Percentiles rank a stretch among this genome's conserved stretches.
Conservation (phyloP, 2,888 invertebrate genomes). For the Anagyrus pseudococci region DNA sequence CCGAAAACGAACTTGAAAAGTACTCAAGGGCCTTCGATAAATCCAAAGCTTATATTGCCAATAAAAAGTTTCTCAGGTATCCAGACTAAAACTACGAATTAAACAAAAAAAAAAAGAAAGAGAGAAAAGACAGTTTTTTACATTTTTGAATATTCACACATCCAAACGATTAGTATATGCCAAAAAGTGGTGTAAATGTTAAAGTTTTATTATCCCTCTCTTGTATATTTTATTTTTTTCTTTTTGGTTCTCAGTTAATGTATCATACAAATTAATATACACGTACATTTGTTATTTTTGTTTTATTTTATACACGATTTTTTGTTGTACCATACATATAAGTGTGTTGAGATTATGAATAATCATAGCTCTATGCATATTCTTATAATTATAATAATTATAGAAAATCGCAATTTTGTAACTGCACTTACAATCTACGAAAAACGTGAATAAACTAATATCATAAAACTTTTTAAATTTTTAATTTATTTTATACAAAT, state of each 20-base stretch:
- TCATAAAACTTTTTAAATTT: conserved; percentile 6
- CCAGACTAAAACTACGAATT: conserved; percentile 32
- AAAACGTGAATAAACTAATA: conserved; percentile 26
- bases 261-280: neutral
- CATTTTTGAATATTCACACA: conserved; percentile 3
- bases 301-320: too few species aligned
- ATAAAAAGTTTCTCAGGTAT: conserved; percentile 54
- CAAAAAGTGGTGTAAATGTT: too few species aligned
- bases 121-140: conserved; percentile 9
- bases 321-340: neutral
- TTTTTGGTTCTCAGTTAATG: too few species aligned
- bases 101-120: conserved; percentile 14
- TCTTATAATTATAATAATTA: neutral
- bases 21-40: conserved; percentile 47
- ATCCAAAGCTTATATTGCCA: conserved; percentile 51
- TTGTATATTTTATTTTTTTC: too few species aligned
- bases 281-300: neutral
- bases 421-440: conserved; percentile 21
- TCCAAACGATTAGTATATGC: too few species aligned
- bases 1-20: conserved; percentile 42
- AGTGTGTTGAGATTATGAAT: neutral
- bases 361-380: neutral
- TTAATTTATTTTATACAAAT: conserved; percentile 23
- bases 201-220: too few species aligned
- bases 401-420: neutral